Evolutionary conservation across 1,140 invertebrate genomes (phyloP).

Genomic region (Centruroides sculpturatus): DNA sequence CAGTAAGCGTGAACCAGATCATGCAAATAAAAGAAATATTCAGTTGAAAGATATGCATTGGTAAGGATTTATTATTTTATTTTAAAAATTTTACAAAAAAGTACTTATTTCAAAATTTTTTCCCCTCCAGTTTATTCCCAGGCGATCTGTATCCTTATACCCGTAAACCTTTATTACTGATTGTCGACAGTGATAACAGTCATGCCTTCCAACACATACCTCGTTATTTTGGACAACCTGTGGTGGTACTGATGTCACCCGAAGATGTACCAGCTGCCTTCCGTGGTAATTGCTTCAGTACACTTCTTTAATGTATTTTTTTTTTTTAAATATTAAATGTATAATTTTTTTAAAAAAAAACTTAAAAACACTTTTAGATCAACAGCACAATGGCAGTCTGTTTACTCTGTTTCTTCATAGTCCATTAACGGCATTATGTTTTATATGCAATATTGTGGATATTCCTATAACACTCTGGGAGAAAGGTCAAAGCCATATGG

Average conservation of each 20-base stretch:
- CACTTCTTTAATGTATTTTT: neutral
- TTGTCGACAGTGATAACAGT: slow-evolving; percentile 90
- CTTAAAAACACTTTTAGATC: slow-evolving; percentile 41
- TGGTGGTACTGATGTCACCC: slow-evolving; percentile 86
- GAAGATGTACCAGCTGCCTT: slow-evolving; percentile 70
- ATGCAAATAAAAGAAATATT: slow-evolving; percentile 41
- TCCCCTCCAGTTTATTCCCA: slow-evolving; percentile 54
- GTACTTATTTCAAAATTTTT: slow-evolving; percentile 11
- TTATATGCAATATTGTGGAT: slow-evolving; percentile 73
- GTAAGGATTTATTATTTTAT: slow-evolving; percentile 24
- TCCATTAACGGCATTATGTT: slow-evolving; percentile 82
- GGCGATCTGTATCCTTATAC: slow-evolving; percentile 85
- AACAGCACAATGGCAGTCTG: slow-evolving; percentile 77
- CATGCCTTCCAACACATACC: slow-evolving; percentile 86
- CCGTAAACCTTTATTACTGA: slow-evolving; percentile 78
- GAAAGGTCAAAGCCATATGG: slow-evolving; percentile 69
- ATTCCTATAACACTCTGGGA: slow-evolving; percentile 80
- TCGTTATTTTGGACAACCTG: slow-evolving; percentile 83
- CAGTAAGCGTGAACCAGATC: slow-evolving; percentile 55
- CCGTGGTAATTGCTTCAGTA: slow-evolving; percentile 41
- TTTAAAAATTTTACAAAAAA: neutral
- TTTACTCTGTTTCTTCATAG: slow-evolving; percentile 92
- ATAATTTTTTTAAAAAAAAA: slow-evolving; percentile 3
- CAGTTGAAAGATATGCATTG: slow-evolving; percentile 63
- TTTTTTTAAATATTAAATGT: neutral